phyloP scores from a whole-genome alignment of 2,888 invertebrate genomes.

The Tinea trinotella region DNA sequence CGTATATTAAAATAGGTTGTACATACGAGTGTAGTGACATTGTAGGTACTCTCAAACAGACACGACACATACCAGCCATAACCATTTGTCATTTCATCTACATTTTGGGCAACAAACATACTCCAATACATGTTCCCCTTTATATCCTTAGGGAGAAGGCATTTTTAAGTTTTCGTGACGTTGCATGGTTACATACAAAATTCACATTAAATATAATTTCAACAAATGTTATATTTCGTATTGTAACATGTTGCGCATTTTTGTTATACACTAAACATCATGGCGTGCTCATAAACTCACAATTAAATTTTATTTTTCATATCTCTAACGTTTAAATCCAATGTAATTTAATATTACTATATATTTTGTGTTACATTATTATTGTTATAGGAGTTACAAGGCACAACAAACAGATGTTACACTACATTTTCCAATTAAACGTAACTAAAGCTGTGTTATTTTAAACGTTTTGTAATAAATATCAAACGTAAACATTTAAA shows the following conservation, averaged over 20 bases:
- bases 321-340: not conserved
- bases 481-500: too few species aligned
- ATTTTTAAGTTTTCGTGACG: not conserved
- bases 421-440: not conserved
- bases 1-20: not conserved
- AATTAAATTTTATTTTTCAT: constrained; percentile 13
- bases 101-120: not conserved
- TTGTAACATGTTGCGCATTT: constrained; percentile 28
- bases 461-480: too few species aligned
- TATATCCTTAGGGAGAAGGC: not conserved
- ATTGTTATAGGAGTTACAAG: constrained; percentile 32
- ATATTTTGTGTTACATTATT: constrained; percentile 9
- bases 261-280: constrained; percentile 35
- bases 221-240: not conserved
- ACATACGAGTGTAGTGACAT: not conserved
- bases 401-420: constrained; percentile 47
- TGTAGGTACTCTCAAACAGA: not conserved
- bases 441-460: too few species aligned
- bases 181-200: not conserved
- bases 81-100: constrained; percentile 27
- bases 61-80: constrained; percentile 20
- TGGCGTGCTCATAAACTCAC: not conserved
- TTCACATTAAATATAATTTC: not conserved
- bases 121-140: not conserved
- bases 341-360: not conserved